Evolutionary conservation across 2,113 vertebrate genomes (phyloP).

Genomic region (Passer domesticus): DNA sequence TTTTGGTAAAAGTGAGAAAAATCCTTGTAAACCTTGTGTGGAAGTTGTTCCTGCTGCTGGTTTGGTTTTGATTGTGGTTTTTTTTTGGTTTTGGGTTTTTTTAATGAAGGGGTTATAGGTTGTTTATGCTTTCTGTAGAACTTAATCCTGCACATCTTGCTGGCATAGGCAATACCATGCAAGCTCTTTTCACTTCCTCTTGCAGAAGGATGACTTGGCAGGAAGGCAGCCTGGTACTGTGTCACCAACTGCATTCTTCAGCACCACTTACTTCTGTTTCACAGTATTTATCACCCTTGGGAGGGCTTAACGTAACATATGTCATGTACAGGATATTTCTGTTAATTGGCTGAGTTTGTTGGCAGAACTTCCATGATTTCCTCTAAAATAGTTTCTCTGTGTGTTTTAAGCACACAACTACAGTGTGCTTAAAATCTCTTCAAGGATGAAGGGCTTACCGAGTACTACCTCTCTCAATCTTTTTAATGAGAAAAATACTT

Average conservation of each 20-base stretch:
- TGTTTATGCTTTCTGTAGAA: neutral
- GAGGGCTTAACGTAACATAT: neutral
- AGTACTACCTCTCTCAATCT: neutral
- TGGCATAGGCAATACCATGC: neutral
- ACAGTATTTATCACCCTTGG: neutral
- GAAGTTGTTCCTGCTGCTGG: neutral
- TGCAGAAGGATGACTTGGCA: neutral
- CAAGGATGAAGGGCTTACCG: neutral
- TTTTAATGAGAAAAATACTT: neutral
- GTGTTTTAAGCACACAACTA: no score
- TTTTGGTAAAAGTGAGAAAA: neutral
- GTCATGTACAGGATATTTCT: neutral
- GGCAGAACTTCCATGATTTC: neutral
- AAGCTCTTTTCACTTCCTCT: neutral
- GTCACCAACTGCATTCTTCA: neutral
- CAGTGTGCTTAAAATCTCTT: neutral
- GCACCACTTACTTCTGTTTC: neutral
- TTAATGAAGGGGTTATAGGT: neutral
- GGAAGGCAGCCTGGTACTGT: neutral
- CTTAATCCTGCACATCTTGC: neutral
- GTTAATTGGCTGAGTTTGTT: neutral
- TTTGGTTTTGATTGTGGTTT: neutral
- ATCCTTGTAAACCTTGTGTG: neutral
- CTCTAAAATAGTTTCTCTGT: neutral
- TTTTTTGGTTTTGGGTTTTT: neutral